Evolutionary conservation across 2,888 invertebrate genomes (phyloP), one percentile per base, ranked within the genome.

Genomic region (Scaptomyza polygonia): DNA sequence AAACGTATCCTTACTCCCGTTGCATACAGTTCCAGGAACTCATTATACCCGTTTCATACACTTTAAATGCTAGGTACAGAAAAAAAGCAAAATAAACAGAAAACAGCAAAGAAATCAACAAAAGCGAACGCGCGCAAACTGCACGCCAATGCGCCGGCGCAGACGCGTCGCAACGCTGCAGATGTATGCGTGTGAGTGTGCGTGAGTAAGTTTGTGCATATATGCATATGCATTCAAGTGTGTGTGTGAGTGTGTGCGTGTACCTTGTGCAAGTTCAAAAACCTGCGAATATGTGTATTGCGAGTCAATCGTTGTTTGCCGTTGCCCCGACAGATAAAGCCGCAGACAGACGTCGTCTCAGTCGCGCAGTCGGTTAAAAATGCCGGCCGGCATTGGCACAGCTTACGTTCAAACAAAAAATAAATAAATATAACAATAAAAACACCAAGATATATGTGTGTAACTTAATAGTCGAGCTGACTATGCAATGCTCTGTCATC

Each of bases 251-350:
- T 51, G 16, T 45, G 40, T 57, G 40, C 57, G 42, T 72, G 68
- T 79, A 76, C 77, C 72, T 77, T 79, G 75, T 79, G 73, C 70
- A 86, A 86, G 86, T 86, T 89, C 89, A 89, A 89, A 89, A 89
- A 88, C 89, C 89, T 77, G 86, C 79, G 44, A 57, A 30, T 49
- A 30, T 49, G 39, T 61, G 43, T 49, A 53, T 58, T 58, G 40
- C 57, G 75, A 83, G 72, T 79, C 69, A 83, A 69, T 61, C 67
- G 61, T 18, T 55, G 53, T 54, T 52, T 42, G 56, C 59, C 57
- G 59, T 39, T 44, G 63, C 51, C 42, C 25, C 40, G 42, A 49
- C 43, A 47, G 30, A 36, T 16, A 12, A 47, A 69, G 56, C 40
- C 61, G 65, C 58, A 56, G 58, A 59, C 58, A 72, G 42, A 56